These are phyloP conservation scores for Nomada lathburiana DNA, from an alignment of 2,888 invertebrate species.

Conservation along the genomic window DNA sequence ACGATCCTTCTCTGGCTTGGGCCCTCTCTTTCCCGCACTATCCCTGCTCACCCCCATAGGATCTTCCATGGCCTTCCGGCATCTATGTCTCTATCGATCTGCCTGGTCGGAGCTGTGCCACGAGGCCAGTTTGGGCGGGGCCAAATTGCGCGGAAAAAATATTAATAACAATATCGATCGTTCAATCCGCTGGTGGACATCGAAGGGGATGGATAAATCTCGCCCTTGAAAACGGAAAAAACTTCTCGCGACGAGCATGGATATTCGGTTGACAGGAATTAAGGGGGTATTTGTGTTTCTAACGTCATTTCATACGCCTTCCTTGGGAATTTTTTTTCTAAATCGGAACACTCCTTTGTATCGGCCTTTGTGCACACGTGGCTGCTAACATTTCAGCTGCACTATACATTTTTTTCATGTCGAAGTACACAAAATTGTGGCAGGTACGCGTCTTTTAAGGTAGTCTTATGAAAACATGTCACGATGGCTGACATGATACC, in stretches of 20 bases:
- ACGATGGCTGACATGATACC: too few species aligned
- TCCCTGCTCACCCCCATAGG: slow-evolving; percentile 57
- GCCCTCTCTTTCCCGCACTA: slow-evolving; percentile 12
- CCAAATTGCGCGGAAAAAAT: slow-evolving; percentile 53
- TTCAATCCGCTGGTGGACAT: neutral
- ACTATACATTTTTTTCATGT: too few species aligned
- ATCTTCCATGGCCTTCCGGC: slow-evolving; percentile 64
- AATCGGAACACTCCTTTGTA: too few species aligned
- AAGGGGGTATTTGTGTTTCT: too few species aligned
- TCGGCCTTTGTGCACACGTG: too few species aligned
- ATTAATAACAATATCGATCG: slow-evolving; percentile 50
- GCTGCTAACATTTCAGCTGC: too few species aligned
- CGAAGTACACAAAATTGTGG: too few species aligned
- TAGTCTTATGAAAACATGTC: too few species aligned
- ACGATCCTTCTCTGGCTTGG: slow-evolving; percentile 18
- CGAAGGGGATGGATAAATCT: neutral
- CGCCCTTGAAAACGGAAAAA: neutral
- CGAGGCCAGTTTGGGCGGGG: slow-evolving; percentile 65
- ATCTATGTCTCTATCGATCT: slow-evolving; percentile 71
- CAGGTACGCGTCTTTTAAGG: too few species aligned
- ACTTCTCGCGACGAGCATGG: neutral
- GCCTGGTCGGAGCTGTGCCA: slow-evolving; percentile 51
- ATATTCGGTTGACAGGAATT: neutral
- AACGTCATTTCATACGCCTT: too few species aligned
- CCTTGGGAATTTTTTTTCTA: too few species aligned